A percentile compares a stretch with the other conserved stretches of the same genome.
Conservation (phyloP, 2,113 vertebrate species). For the Cricetomys ansorgei region DNA sequence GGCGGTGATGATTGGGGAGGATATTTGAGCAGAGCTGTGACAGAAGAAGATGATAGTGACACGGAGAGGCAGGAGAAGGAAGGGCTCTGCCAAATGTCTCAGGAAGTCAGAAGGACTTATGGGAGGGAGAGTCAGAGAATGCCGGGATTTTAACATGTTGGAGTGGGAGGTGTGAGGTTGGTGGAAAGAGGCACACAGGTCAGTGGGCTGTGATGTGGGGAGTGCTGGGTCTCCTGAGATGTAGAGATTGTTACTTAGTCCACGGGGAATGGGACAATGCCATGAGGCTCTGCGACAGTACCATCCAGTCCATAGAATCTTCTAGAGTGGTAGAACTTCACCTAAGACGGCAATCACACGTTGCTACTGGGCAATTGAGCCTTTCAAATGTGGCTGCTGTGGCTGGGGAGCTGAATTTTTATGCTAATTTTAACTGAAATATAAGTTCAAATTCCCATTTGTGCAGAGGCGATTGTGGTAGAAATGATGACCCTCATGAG, state of each 20-base stretch:
- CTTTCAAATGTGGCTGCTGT: background rate
- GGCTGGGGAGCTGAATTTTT: background rate
- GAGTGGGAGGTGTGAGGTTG: background rate
- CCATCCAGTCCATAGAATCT: fast-evolving
- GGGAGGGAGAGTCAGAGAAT: background rate
- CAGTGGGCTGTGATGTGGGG: background rate
- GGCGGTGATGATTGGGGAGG: background rate
- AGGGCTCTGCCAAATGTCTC: background rate
- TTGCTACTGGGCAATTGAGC: background rate
- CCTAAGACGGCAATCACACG: background rate
- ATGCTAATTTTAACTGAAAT: background rate
- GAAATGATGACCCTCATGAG: background rate
- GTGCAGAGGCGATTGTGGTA: no score
- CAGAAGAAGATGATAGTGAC: background rate
- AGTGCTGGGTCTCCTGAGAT: background rate
- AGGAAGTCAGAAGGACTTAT: background rate
- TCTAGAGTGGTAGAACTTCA: background rate
- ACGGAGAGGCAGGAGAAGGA: background rate
- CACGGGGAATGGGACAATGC: background rate
- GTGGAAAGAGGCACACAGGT: background rate
- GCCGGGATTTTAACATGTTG: background rate
- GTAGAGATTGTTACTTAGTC: background rate
- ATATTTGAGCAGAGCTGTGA: background rate
- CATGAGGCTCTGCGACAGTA: fast-evolving
- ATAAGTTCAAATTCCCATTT: background rate